phyloP scores from a whole-genome alignment of 2,113 vertebrate genomes.

The Macaca nemestrina region DNA sequence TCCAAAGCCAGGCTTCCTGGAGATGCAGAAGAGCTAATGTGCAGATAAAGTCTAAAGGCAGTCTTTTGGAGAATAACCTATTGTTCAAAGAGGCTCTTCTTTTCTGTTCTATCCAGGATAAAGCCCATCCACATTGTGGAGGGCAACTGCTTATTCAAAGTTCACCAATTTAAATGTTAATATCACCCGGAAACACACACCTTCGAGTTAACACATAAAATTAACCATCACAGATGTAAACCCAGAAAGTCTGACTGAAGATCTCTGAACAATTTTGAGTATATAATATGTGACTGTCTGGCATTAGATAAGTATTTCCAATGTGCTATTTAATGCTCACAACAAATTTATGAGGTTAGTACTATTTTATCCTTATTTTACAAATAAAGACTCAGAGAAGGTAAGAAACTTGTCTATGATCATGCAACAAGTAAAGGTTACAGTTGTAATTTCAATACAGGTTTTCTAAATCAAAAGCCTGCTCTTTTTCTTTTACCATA shows the following conservation, averaged over 20 bases:
- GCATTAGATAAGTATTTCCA: not conserved
- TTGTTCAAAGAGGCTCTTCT: not conserved
- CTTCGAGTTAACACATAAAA: not conserved
- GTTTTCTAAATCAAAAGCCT: not conserved
- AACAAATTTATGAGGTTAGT: not conserved
- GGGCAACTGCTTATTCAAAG: not conserved
- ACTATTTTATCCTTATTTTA: not conserved
- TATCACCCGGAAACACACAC: not conserved
- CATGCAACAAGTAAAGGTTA: not conserved
- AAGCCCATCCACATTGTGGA: not conserved
- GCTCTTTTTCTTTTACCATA: not conserved
- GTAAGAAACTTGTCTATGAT: not conserved
- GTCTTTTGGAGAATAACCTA: not conserved
- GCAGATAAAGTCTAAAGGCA: not conserved
- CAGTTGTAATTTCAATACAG: not conserved
- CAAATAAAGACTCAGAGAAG: not conserved
- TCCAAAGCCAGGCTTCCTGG: not conserved
- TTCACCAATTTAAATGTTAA: not conserved
- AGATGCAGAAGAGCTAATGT: not conserved
- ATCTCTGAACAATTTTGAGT: not conserved
- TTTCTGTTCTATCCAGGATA: not conserved
- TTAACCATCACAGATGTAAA: not conserved
- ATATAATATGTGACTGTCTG: not conserved
- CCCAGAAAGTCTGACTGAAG: not conserved
- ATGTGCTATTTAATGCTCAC: not conserved